phyloP scores from a whole-genome alignment of 2,888 invertebrate genomes.

The Leptogaster cylindrica region DNA sequence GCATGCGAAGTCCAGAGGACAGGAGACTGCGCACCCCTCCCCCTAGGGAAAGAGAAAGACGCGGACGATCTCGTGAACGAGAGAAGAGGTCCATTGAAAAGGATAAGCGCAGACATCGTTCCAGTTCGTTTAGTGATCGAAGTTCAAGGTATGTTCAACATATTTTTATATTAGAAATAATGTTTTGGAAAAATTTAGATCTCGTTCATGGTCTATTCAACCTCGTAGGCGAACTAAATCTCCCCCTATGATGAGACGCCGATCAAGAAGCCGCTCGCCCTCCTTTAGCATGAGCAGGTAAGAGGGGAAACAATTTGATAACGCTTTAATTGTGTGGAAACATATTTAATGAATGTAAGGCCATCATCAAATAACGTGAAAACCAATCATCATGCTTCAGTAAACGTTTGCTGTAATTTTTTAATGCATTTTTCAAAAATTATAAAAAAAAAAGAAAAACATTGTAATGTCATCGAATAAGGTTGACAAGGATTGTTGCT shows the following conservation, averaged over 20 bases:
- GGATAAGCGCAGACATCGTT: conserved; percentile 48
- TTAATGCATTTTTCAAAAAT: no score
- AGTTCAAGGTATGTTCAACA: conserved; percentile 51
- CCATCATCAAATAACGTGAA: no score
- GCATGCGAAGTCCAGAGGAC: conserved; percentile 45
- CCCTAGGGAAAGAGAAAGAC: conserved; percentile 53
- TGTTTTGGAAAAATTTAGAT: conserved; percentile 48
- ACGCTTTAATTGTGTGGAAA: no score
- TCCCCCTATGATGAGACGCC: conserved; percentile 49
- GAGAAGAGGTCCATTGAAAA: conserved; percentile 47
- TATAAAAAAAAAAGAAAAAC: no score
- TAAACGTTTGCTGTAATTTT: no score
- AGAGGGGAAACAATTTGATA: no score
- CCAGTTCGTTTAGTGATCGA: conserved; percentile 51
- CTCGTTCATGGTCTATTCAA: conserved; percentile 52
- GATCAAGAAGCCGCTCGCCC: conserved; percentile 53
- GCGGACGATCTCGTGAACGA: conserved; percentile 57
- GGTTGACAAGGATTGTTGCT: no score
- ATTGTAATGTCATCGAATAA: no score
- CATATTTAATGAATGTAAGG: no score
- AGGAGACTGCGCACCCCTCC: conserved; percentile 55
- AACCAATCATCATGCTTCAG: no score
- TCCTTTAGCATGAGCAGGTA: conserved; percentile 52
- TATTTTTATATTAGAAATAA: no score
- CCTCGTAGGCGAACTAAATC: conserved; percentile 53